Percentiles rank a stretch among this genome's conserved stretches.
Evolutionary conservation across 2,113 vertebrate genomes (phyloP).

Genomic region (Hylia prasina): DNA sequence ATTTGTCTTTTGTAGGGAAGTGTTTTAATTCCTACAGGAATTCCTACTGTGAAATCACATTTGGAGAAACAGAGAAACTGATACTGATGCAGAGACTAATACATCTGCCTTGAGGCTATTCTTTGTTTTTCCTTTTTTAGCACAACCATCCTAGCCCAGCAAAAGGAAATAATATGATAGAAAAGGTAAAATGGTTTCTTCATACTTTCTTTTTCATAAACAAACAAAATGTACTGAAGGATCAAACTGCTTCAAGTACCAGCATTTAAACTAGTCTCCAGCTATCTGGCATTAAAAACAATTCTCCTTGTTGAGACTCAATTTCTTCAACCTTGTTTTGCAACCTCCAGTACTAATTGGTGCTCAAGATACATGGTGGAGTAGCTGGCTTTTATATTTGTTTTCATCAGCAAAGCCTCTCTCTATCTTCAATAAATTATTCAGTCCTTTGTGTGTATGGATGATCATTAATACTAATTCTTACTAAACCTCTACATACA

Average conservation of each 20-base stretch:
- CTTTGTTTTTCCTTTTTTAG: not conserved
- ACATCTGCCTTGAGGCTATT: not conserved
- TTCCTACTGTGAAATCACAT: constrained; percentile 31
- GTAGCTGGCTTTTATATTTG: not conserved
- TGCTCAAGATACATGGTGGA: not conserved
- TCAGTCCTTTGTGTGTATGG: not conserved
- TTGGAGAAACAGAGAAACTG: not conserved
- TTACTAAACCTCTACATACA: not conserved
- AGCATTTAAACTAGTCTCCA: not conserved
- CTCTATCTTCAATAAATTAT: not conserved
- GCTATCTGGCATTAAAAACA: not conserved
- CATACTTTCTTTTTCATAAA: not conserved
- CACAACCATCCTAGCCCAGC: not conserved
- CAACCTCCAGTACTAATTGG: not conserved
- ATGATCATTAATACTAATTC: not conserved
- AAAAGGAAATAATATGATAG: not conserved
- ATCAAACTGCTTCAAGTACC: not conserved
- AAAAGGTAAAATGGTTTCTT: not conserved
- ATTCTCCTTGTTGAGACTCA: not conserved
- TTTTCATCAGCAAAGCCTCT: not conserved
- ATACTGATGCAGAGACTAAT: not conserved
- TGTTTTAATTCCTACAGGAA: constrained; percentile 40
- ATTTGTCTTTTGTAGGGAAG: not conserved
- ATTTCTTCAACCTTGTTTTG: not conserved
- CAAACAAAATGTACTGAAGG: not conserved